phyloP scores from a whole-genome alignment of 53 echinoderm and acorn worm genomes.

The Crossaster papposus region DNA sequence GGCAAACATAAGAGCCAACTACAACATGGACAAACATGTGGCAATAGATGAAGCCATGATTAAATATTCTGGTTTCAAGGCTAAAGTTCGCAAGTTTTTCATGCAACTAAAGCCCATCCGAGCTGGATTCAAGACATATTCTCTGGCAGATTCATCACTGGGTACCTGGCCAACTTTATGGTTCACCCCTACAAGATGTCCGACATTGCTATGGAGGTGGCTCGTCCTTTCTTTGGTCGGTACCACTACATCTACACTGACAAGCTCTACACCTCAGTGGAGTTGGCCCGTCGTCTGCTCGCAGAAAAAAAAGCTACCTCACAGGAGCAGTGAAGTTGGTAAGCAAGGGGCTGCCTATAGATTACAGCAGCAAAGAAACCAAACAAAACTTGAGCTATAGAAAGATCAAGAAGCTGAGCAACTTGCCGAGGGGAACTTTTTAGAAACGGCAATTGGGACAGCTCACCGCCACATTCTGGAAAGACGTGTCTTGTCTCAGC shows the following conservation, averaged over 20 bases:
- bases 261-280: slow-evolving; percentile 33
- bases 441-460: slow-evolving; percentile 34
- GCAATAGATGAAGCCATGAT: slow-evolving; percentile 56
- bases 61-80: slow-evolving; percentile 28
- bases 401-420: slow-evolving; percentile 42
- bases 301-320: slow-evolving; percentile 24
- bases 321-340: slow-evolving; percentile 43
- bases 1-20: background rate
- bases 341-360: slow-evolving; percentile 42
- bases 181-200: slow-evolving; percentile 37
- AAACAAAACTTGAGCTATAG: slow-evolving; percentile 11
- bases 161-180: slow-evolving; percentile 49
- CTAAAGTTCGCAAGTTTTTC: background rate
- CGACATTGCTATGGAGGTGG: slow-evolving; percentile 26
- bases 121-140: slow-evolving; percentile 36
- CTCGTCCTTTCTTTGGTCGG: background rate
- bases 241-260: slow-evolving; percentile 45
- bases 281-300: slow-evolving; percentile 18
- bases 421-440: slow-evolving; percentile 18
- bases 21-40: slow-evolving; percentile 13
- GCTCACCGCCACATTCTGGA: slow-evolving; percentile 36
- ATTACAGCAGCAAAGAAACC: background rate
- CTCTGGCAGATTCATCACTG: slow-evolving; percentile 21
- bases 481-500: slow-evolving; percentile 41
- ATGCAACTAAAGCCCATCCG: slow-evolving; percentile 40